These are phyloP conservation scores for Bucorvus abyssinicus DNA, from an alignment of 2,797 vertebrate species.

Conservation along the genomic window DNA sequence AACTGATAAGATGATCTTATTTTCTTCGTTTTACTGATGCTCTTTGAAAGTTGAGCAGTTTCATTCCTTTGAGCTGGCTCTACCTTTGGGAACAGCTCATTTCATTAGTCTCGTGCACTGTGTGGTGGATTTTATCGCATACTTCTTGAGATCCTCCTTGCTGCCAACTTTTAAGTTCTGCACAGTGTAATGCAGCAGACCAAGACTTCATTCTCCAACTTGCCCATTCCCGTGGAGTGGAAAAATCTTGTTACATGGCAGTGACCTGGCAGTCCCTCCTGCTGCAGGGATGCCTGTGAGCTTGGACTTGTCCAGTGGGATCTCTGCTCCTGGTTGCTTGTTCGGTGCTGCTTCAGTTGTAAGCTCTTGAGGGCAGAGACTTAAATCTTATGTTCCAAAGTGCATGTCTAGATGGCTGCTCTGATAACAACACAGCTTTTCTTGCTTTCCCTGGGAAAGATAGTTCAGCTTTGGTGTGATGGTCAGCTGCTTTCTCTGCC, in stretches of 20 bases:
- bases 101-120: background rate
- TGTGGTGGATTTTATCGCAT: background rate
- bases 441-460: background rate
- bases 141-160: background rate
- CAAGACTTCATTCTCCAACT: background rate
- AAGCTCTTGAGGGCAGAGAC: background rate
- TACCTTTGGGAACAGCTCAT: background rate
- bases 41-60: conserved; percentile 7
- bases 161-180: background rate
- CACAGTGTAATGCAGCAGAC: background rate
- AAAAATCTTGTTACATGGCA: background rate
- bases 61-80: background rate
- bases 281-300: background rate
- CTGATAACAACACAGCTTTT: background rate
- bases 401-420: background rate
- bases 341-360: background rate
- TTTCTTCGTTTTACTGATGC: background rate
- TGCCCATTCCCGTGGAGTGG: background rate
- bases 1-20: conserved; percentile 10
- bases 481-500: background rate
- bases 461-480: background rate
- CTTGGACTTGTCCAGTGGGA: background rate
- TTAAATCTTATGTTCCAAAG: background rate
- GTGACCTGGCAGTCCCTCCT: background rate
- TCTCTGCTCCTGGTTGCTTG: background rate